Base-by-base conservation (phyloP, 1,140 invertebrate genomes). In the Trichonephila inaurata region DNA sequence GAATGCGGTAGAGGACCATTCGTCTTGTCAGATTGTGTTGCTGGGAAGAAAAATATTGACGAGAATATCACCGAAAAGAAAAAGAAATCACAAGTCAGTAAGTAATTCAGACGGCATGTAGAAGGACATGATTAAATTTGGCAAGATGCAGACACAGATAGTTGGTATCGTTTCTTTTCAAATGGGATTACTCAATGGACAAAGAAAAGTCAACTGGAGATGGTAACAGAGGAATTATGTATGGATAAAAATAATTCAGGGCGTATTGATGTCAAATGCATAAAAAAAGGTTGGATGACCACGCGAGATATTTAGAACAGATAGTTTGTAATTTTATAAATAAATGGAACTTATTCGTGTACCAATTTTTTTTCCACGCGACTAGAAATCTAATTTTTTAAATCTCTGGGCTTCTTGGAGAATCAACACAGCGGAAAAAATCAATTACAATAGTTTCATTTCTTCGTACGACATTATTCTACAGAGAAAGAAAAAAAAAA, bases 121-220 rank as follows among this genome's bases (percentile, higher is more conserved):
- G 72, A 77, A 40, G 72, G 28, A 77, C 28, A 77, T 77, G 72
- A 77, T 77, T 77, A 77, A 77, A 77, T 77, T 77, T 77, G 28
- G 62, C 16, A 4, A 77, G 72, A 77, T 77, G 33, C 33, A 77
- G 72, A 77, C 72, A 40, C 18, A 28, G 72, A 77, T 77, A 77
- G 21, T 19, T 64, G 62, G 18, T 18, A 64, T 64, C 62, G 21
- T 19, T 19, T 64, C 62, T 6, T 18, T 64, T 64, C 21, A 64
- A 64, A 19, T 19, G 4, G 62, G 18, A 64, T 64, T 21, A 19
- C 62, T 64, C 62, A 64, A 64, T 64, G 51, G 51, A 69, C 66
- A 69, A 24, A 69, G 66, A 69, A 40, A 77, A 77, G 28, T 33
- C 24, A 77, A 77, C 33, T 18, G 28, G 72, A 40, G 18, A 77